Percentiles rank a stretch among this genome's conserved stretches.
phyloP scores from a whole-genome alignment of 2,113 vertebrate genomes.

The Trachemys scripta region DNA sequence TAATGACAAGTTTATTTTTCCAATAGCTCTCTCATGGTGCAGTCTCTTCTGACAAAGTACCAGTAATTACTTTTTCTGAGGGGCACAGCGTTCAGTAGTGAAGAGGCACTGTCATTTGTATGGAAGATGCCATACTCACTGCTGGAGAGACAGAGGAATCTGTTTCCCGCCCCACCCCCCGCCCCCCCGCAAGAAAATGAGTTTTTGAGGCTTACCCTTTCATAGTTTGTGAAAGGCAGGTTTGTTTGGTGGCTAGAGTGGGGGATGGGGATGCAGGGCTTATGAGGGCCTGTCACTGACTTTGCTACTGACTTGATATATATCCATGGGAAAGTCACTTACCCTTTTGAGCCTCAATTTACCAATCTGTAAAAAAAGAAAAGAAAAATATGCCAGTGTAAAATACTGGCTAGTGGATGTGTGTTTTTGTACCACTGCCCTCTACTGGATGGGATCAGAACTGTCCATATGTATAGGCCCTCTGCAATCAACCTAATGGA shows the following conservation, averaged over 20 bases:
- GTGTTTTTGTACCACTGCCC: neutral
- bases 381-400: neutral
- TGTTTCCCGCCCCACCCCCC: too few relatives aligned
- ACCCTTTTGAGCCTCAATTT: neutral
- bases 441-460: neutral
- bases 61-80: neutral
- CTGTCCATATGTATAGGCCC: rapidly evolving
- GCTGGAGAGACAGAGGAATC: neutral
- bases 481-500: rapidly evolving
- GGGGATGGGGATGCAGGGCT: too few relatives aligned
- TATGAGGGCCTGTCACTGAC: too few relatives aligned
- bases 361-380: neutral
- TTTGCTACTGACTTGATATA: neutral
- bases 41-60: neutral
- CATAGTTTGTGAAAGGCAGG: too few relatives aligned
- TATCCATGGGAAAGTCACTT: neutral
- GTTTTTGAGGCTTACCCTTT: too few relatives aligned
- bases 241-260: too few relatives aligned
- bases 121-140: neutral
- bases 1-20: neutral
- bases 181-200: too few relatives aligned
- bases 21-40: neutral
- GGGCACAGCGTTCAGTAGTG: rapidly evolving
- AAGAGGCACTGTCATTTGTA: neutral
- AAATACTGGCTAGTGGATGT: neutral